Conservation (phyloP, 2,113 vertebrate species). For the Cygnus atratus region DNA sequence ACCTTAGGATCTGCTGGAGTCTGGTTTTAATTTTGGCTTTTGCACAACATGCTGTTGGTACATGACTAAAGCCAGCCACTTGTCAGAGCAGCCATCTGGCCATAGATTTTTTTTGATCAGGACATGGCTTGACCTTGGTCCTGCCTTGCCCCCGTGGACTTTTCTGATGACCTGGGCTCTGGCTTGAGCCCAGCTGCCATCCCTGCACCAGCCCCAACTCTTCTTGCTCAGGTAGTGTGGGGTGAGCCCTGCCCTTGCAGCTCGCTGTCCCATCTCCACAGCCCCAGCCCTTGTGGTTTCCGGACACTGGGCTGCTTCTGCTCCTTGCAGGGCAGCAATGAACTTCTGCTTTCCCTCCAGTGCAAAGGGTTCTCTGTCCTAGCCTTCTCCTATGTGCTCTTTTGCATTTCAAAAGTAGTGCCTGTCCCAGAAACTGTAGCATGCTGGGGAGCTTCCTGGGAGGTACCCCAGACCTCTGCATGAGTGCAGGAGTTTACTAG, state of each 20-base stretch:
- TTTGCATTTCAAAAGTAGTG: neutral
- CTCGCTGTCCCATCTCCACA: neutral
- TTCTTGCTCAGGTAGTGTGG: neutral
- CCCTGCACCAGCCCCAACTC: neutral
- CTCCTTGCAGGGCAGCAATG: neutral
- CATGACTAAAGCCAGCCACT: neutral
- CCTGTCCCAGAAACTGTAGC: neutral
- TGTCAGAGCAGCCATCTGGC: neutral
- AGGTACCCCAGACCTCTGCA: neutral
- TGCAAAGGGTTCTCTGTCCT: neutral
- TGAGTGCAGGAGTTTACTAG: neutral
- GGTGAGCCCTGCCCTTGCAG: neutral
- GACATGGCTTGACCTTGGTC: neutral
- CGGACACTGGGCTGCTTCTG: neutral
- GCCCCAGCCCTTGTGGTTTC: neutral
- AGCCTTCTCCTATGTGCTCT: neutral
- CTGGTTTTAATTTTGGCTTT: conserved; percentile 21
- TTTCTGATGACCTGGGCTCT: neutral
- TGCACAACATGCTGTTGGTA: neutral
- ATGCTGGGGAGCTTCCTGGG: neutral
- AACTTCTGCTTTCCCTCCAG: neutral
- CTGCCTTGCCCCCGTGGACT: fast-evolving
- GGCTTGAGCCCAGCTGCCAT: neutral
- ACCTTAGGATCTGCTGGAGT: neutral
- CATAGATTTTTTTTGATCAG: neutral